These are phyloP conservation scores for Pissodes strobi DNA, from an alignment of 1,140 invertebrate species.

Conservation along the genomic window DNA sequence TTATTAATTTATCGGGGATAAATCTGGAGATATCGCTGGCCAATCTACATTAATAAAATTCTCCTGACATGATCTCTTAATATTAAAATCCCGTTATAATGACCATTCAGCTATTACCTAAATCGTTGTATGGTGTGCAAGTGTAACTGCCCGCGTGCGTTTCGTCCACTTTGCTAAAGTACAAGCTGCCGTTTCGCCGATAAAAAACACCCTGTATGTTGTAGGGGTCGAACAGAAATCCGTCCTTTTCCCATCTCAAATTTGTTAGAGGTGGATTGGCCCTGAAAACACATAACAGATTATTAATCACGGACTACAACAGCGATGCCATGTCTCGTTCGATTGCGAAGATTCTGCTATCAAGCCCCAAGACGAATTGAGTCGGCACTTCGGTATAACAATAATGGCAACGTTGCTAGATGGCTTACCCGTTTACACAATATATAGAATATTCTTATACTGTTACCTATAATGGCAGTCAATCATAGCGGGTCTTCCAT, in stretches of 20 bases:
- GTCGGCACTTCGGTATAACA: no score
- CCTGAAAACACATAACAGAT: conserved; percentile 52
- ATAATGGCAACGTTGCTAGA: no score
- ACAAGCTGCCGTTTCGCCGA: conserved; percentile 84
- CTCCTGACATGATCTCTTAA: not conserved
- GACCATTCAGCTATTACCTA: conserved; percentile 30
- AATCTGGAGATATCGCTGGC: no score
- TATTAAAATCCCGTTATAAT: no score
- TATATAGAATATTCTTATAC: not conserved
- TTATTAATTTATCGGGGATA: not conserved
- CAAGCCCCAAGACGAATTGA: no score
- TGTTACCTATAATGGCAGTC: conserved; percentile 93
- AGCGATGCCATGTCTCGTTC: no score
- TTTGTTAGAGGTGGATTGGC: conserved; percentile 93
- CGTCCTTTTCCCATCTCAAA: conserved; percentile 92
- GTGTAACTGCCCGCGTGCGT: conserved; percentile 80
- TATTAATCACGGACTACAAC: not conserved
- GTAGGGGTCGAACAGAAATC: conserved; percentile 88
- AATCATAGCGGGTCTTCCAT: conserved; percentile 85
- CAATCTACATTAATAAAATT: no score
- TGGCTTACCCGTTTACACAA: not conserved
- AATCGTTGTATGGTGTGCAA: conserved; percentile 88
- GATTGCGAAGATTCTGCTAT: no score
- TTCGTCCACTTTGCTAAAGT: conserved; percentile 75
- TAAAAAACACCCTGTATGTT: conserved; percentile 86